A percentile compares a stretch with the other conserved stretches of the same genome.
Evolutionary conservation across 2,888 invertebrate genomes (phyloP).

Genomic region (Plagodis dolabraria): DNA sequence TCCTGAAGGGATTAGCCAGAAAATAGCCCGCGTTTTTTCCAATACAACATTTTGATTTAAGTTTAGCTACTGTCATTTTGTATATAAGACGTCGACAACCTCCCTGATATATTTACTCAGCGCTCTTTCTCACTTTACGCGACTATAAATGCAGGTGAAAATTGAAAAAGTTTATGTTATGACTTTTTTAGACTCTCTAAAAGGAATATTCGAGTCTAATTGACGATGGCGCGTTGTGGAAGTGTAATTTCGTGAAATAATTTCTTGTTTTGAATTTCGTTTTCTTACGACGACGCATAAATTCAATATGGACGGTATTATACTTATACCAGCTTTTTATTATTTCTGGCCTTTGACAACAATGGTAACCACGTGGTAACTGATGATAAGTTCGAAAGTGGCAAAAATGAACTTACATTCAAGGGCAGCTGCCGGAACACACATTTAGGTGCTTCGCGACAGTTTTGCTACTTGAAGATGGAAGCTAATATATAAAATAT

Average conservation of each 20-base stretch:
- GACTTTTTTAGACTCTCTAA: conserved; percentile 71
- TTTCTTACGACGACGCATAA: not conserved
- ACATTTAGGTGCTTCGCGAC: no score
- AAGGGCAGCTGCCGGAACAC: no score
- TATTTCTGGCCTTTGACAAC: no score
- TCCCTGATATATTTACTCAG: conserved; percentile 74
- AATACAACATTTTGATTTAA: not conserved
- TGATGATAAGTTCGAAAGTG: no score
- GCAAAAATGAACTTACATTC: no score
- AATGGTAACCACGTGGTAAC: no score
- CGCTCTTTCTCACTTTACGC: conserved; percentile 63
- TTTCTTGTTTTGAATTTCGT: conserved; percentile 23
- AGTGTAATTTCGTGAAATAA: conserved; percentile 16
- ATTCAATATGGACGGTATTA: no score
- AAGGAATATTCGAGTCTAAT: conserved; percentile 68
- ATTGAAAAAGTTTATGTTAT: conserved; percentile 83
- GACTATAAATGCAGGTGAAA: conserved; percentile 79
- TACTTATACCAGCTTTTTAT: no score
- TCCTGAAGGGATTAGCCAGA: no score
- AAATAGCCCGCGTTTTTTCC: no score
- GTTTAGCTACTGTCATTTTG: conserved; percentile 11
- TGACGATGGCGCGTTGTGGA: conserved; percentile 38
- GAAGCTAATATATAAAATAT: no score
- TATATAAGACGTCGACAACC: conserved; percentile 68
- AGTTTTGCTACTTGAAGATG: no score